Evolutionary conservation across 2,888 invertebrate genomes (phyloP), one percentile per base, ranked within the genome.

Genomic region (Epiblema foenella): DNA sequence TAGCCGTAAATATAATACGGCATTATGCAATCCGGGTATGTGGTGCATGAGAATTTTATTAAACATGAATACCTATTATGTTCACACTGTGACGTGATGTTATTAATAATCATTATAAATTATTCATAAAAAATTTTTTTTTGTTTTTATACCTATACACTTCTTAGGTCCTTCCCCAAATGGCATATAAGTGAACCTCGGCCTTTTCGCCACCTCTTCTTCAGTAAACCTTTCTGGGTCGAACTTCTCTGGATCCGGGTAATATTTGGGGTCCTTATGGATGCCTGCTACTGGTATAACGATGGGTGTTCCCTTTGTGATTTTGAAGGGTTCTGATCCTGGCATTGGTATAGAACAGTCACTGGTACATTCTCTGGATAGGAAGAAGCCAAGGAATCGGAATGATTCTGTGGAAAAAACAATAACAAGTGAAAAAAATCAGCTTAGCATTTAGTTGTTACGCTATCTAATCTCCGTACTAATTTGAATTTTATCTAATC

Each of bases 181-280:
- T 2, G 89, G 89, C 64, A 89, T 73, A 70, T 83, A 88, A 4
- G 82, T 77, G 18, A 82, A 81, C 52, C 78, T 78, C 37, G 77
- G 79, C 37, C 78, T 79, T 17, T 78, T 77, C 1, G 75, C 77
- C n/a, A 79, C 79, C 10, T 77, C 81, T 66, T 91, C 89, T 8
- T 86, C 83, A 24, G 77, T 79, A 75, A 94, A 94, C 64, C 94
- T 81, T 72, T 93, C 93, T 0, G 94, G 94, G 75, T 94, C 89
- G 76, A 94, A 95, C 75, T 82, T 86, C 0, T 91, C 85, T 0
- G 94, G 94, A 18, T 94, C 81, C 0, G 93, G 89, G 77, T 85
- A 94, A 75, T 89, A 86, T 9, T 89, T 79, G 0, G 89, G 85
- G 80, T 94, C 93, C 46, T 81, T 84, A 67, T 94, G 94, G 12